Conservation (phyloP, 2,797 vertebrate species). For the Takifugu rubripes region DNA sequence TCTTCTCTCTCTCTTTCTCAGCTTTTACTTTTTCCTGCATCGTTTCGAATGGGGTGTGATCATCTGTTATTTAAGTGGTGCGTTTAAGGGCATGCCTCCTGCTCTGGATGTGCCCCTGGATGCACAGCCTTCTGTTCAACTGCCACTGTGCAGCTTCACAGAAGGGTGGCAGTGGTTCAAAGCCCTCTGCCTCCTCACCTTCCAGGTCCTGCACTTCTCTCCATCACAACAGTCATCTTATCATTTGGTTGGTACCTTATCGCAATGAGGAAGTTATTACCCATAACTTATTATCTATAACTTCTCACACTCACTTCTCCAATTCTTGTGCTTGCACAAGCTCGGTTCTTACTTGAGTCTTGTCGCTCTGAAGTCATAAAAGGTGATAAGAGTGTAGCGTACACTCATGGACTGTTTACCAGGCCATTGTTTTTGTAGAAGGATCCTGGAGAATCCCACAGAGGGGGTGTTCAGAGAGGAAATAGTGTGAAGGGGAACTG, state of each 20-base stretch:
- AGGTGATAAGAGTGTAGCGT: slow-evolving; percentile 63
- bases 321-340: slow-evolving; percentile 66
- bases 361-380: slow-evolving; percentile 60
- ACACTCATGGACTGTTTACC: slow-evolving; percentile 55
- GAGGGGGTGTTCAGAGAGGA: slow-evolving; percentile 45
- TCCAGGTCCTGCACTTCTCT: slow-evolving; percentile 74
- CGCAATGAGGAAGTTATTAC: slow-evolving; percentile 65
- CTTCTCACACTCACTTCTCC: slow-evolving; percentile 60
- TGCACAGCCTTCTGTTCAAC: slow-evolving; percentile 80
- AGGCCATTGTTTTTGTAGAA: slow-evolving; percentile 50
- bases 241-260: slow-evolving; percentile 27
- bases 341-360: slow-evolving; percentile 50
- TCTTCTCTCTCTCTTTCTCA: no score
- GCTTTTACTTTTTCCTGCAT: no score
- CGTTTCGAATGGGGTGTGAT: no score
- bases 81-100: slow-evolving; percentile 83
- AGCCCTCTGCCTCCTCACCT: slow-evolving; percentile 82
- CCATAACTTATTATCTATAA: slow-evolving; percentile 36
- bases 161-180: slow-evolving; percentile 78
- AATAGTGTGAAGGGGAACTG: slow-evolving; percentile 80
- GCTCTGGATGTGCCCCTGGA: slow-evolving; percentile 68
- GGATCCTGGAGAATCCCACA: slow-evolving; percentile 55
- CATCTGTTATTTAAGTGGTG: slow-evolving; percentile 69
- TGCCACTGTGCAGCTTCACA: slow-evolving; percentile 80
- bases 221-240: neutral